These are phyloP conservation scores for Ctenoplectra terminalis DNA, from an alignment of 1,140 invertebrate species.

Conservation along the genomic window DNA sequence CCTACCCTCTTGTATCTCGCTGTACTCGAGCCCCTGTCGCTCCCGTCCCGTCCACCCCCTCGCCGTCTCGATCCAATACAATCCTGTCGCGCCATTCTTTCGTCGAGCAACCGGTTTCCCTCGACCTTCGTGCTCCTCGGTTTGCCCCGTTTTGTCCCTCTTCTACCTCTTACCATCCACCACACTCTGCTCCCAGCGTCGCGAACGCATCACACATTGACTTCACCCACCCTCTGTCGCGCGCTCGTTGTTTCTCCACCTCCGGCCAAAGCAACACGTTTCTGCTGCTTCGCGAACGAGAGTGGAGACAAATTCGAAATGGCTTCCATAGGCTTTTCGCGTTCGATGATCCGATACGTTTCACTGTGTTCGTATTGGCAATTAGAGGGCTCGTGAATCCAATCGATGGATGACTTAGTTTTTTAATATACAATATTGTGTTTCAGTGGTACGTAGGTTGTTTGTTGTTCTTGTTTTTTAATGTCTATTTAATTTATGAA, in stretches of 20 bases:
- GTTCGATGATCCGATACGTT: not conserved
- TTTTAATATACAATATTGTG: too few relatives aligned
- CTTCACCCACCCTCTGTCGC: not conserved
- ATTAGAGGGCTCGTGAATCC: not conserved
- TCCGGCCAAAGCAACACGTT: constrained; percentile 6
- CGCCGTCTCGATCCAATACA: constrained; percentile 25
- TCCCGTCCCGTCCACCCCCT: too few relatives aligned
- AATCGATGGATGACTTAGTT: not conserved
- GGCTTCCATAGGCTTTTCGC: not conserved
- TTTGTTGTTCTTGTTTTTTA: too few relatives aligned
- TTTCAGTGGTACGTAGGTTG: too few relatives aligned
- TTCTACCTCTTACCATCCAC: not conserved
- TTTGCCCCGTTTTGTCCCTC: constrained; percentile 5
- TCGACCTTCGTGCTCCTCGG: constrained; percentile 2
- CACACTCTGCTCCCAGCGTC: too few relatives aligned
- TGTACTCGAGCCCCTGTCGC: not conserved
- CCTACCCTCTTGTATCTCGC: constrained; percentile 37
- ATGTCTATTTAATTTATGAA: too few relatives aligned
- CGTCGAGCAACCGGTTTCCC: constrained; percentile 6
- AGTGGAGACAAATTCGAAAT: not conserved
- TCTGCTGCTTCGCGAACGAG: not conserved
- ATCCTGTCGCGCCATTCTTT: constrained; percentile 44
- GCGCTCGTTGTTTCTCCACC: constrained; percentile 7
- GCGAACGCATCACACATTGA: not conserved
- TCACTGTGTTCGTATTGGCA: not conserved